Conservation (phyloP, 2,113 vertebrate species). For the Nothocercus julius region DNA sequence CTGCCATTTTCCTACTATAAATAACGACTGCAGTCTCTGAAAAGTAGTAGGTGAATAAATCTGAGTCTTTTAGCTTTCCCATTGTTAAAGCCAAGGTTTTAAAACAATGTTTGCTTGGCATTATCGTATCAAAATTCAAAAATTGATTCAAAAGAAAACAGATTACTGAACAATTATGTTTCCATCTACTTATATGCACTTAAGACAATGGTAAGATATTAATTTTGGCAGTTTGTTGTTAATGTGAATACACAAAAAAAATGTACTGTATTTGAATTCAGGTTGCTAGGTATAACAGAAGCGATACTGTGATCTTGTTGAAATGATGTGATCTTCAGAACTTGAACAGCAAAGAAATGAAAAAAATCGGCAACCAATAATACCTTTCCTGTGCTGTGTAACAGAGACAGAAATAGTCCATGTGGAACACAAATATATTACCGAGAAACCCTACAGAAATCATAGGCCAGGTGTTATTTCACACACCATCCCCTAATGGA, state of each 20-base stretch:
- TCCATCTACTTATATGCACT: not conserved
- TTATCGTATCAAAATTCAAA: not conserved
- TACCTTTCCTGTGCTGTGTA: not conserved
- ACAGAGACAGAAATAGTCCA: not conserved
- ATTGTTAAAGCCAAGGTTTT: not conserved
- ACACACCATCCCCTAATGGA: not conserved
- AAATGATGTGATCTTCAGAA: not conserved
- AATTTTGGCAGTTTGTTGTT: not conserved
- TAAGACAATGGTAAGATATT: not conserved
- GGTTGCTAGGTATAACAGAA: not conserved
- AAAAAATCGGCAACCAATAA: not conserved
- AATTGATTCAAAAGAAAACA: not conserved
- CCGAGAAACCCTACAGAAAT: not conserved
- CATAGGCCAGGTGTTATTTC: not conserved
- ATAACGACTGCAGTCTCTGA: not conserved
- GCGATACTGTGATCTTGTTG: not conserved
- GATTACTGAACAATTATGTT: not conserved
- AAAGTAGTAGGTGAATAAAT: not conserved
- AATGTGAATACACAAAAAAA: not conserved
- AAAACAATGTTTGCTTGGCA: not conserved
- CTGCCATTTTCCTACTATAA: not conserved
- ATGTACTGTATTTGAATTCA: not conserved
- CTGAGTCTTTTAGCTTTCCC: not conserved
- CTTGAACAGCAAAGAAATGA: not conserved
- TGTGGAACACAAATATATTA: not conserved